Conservation (phyloP, 2,797 vertebrate species). For the Enteromius radiatus region DNA sequence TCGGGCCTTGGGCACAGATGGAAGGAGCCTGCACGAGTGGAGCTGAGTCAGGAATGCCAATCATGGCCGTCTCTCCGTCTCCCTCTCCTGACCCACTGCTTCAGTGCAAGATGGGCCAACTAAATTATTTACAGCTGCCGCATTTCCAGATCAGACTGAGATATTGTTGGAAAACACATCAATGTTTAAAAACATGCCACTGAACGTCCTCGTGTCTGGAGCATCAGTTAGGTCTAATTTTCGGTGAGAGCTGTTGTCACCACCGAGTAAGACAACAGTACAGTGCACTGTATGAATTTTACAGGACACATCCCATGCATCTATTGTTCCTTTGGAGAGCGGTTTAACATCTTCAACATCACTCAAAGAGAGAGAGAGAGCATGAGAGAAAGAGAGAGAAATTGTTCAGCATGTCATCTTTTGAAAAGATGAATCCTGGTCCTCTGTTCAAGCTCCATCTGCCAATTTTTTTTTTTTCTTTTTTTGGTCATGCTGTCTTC, state of each 20-base stretch:
- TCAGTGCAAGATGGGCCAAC: conserved; percentile 68
- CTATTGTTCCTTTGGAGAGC: conserved; percentile 34
- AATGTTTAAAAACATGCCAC: conserved; percentile 82
- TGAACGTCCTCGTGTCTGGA: conserved; percentile 64
- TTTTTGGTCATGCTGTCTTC: conserved; percentile 20
- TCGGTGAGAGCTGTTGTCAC: conserved; percentile 43
- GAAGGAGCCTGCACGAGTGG: conserved; percentile 10
- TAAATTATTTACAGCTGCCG: conserved; percentile 76
- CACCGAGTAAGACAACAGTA: conserved; percentile 44
- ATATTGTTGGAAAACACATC: conserved; percentile 78
- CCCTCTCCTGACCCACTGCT: conserved; percentile 61
- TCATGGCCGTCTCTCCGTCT: conserved; percentile 63
- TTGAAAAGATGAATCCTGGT: conserved; percentile 45
- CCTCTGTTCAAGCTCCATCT: conserved; percentile 26
- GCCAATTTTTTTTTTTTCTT: conserved; percentile 4
- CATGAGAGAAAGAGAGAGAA: not conserved
- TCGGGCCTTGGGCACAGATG: conserved; percentile 34
- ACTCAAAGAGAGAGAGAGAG: conserved; percentile 1
- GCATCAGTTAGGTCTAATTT: conserved; percentile 54
- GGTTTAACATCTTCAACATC: conserved; percentile 26
- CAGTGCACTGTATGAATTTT: conserved; percentile 37
- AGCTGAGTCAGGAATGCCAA: conserved; percentile 56
- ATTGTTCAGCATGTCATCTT: conserved; percentile 32
- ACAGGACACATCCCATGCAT: conserved; percentile 26
- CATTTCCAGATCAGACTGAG: conserved; percentile 78